Evolutionary conservation across 2,797 vertebrate species (phyloP).

Genomic region (Acrossocheilus wenchowensis): DNA sequence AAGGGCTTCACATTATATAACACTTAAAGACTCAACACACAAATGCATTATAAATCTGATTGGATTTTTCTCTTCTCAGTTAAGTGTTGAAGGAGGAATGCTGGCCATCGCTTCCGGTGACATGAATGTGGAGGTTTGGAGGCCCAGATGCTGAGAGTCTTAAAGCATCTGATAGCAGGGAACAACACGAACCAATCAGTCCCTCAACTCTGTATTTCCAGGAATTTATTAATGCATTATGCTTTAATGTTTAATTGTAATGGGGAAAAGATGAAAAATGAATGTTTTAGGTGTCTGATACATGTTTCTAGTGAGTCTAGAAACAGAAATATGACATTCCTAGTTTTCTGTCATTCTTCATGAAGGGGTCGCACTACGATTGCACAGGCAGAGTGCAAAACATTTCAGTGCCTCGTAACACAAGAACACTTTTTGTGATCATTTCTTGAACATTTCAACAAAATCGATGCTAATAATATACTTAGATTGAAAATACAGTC

Average conservation of each 20-base stretch:
- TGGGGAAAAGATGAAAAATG: not conserved
- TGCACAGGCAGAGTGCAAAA: not conserved
- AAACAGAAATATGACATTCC: slow-evolving; percentile 12
- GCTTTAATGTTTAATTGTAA: not conserved
- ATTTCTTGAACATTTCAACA: slow-evolving; percentile 1
- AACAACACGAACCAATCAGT: not conserved
- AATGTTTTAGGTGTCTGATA: not conserved
- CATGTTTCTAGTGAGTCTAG: not conserved
- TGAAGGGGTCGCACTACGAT: not conserved
- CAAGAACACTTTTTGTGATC: not conserved
- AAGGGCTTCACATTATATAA: not conserved
- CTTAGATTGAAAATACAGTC: not conserved
- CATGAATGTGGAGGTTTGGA: slow-evolving; percentile 85
- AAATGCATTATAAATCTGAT: not conserved
- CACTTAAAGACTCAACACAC: not conserved
- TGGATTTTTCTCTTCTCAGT: slow-evolving; percentile 67
- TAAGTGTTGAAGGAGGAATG: slow-evolving; percentile 85
- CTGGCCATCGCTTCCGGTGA: slow-evolving; percentile 86
- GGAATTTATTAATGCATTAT: not conserved
- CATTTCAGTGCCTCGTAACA: not conserved
- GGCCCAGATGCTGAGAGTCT: slow-evolving; percentile 70
- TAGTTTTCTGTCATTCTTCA: not conserved
- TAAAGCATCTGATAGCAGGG: not conserved
- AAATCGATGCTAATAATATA: not conserved
- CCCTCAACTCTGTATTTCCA: not conserved